Base-by-base conservation (phyloP, 2,797 vertebrate genomes). In the Coilia nasus region DNA sequence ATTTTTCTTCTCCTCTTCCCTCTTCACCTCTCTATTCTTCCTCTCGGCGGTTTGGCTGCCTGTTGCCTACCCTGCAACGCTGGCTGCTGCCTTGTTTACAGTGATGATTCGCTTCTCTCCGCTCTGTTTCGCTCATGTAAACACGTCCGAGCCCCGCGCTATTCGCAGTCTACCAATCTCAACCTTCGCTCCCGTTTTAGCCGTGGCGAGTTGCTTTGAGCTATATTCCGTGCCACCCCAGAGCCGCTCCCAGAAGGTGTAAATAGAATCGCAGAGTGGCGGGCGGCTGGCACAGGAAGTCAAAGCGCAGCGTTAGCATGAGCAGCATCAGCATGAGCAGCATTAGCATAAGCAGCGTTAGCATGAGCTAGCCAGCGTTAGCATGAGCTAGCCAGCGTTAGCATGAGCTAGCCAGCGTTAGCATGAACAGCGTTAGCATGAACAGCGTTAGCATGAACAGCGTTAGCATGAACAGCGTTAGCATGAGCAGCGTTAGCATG, bases 1-100 rank as follows among this genome's bases (percentile, higher is more conserved):
- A 2, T 41, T 5, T 5, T 5, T 41, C 35, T 5, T 5, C 35
- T 41, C 35, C 35, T 41, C 35, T 41, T 9, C 78, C 44, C 59
- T 21, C 54, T 83, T 54, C 28, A 54, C 71, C 71, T 81, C 56
- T 50, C n/a, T 35, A 80, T 81, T 83, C 60, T 41, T 56, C 82
- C 25, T 83, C 14, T 4, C 50, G 60, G 2, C 35, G 35, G 35
- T 5, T 25, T 60, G 2, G 10, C 10, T 54, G 6, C 15, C 14
- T 71, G 64, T 71, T 25, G 31, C 17, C 31, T 71, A 31, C 31
- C 28, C 64, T 28, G 31, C 25, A 25, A 6, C 25, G 1, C 25
- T 35, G 62, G 62, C 62, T 28, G 62, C 25, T 67, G 62, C 23
- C 62, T 67, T 67, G 62, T 67, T 67, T 67, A 67, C 62, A 31